A percentile compares a stretch with the other conserved stretches of the same genome.
phyloP scores from a whole-genome alignment of 1,140 invertebrate species.

The Brachionus angularis region DNA sequence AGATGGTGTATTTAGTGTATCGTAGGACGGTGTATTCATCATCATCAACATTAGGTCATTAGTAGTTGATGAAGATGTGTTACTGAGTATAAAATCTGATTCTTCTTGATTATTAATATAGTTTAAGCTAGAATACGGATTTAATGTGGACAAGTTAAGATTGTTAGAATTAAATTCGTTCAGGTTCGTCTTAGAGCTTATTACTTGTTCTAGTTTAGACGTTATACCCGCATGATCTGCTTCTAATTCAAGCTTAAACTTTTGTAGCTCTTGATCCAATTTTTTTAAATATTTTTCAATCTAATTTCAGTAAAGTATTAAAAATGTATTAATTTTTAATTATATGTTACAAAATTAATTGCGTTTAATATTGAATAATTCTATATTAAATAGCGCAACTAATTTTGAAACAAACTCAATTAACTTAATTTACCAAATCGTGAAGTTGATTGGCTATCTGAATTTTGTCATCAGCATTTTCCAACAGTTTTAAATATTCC shows the following conservation, averaged over 20 bases:
- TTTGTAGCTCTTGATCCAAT: constrained; percentile 83
- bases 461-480: constrained; percentile 81
- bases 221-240: constrained; percentile 96
- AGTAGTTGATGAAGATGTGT: background rate
- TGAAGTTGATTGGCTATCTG: constrained; percentile 87
- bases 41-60: constrained; percentile 34
- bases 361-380: too few relatives aligned
- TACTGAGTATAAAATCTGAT: constrained; percentile 34
- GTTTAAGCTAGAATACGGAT: background rate
- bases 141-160: background rate
- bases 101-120: constrained; percentile 19
- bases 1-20: background rate
- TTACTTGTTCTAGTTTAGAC: constrained; percentile 79
- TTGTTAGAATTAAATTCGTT: too few relatives aligned
- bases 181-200: constrained; percentile 8
- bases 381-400: constrained; percentile 9
- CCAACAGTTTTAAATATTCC: constrained; percentile 85
- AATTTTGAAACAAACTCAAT: background rate
- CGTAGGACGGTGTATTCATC: background rate
- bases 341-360: background rate
- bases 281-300: constrained; percentile 82
- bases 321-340: background rate
- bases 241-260: constrained; percentile 97
- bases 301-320: background rate
- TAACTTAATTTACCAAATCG: constrained; percentile 71